Percentiles rank a stretch among this genome's conserved stretches.
Conservation (phyloP, 2,113 vertebrate species). For the Tyrannus savana region DNA sequence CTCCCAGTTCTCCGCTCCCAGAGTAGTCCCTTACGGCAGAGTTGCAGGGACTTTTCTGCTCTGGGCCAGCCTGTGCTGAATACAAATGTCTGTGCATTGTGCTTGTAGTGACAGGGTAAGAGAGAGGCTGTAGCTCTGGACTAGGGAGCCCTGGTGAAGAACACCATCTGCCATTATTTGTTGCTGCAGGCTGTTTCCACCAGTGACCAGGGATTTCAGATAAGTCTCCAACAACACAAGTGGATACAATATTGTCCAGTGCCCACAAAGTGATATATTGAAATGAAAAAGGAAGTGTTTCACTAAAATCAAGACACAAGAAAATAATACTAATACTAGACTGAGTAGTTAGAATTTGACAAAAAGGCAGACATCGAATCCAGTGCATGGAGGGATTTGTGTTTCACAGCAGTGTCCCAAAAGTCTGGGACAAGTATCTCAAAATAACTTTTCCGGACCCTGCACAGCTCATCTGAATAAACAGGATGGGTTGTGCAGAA, state of each 20-base stretch:
- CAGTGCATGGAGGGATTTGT: background rate
- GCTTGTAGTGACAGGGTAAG: background rate
- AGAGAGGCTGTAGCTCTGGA: background rate
- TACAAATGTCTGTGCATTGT: rapidly evolving
- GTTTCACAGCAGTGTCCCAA: background rate
- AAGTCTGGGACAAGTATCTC: background rate
- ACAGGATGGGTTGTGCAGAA: conserved; percentile 52
- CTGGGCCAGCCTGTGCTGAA: background rate
- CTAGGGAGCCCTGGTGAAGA: background rate
- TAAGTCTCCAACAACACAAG: rapidly evolving
- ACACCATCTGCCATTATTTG: background rate
- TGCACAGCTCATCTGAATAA: background rate
- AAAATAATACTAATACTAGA: background rate
- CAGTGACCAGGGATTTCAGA: background rate
- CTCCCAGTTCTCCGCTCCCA: background rate
- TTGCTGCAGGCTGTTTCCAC: background rate
- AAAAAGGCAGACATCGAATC: background rate
- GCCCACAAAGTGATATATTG: background rate
- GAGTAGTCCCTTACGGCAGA: background rate
- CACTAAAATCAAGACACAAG: background rate
- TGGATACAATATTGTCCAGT: background rate
- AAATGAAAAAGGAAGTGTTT: background rate
- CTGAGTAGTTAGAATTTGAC: background rate
- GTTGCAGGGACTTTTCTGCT: background rate
- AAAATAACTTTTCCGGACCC: conserved; percentile 6